Conservation (phyloP, 2,888 invertebrate species). For the Euproctis similis region DNA sequence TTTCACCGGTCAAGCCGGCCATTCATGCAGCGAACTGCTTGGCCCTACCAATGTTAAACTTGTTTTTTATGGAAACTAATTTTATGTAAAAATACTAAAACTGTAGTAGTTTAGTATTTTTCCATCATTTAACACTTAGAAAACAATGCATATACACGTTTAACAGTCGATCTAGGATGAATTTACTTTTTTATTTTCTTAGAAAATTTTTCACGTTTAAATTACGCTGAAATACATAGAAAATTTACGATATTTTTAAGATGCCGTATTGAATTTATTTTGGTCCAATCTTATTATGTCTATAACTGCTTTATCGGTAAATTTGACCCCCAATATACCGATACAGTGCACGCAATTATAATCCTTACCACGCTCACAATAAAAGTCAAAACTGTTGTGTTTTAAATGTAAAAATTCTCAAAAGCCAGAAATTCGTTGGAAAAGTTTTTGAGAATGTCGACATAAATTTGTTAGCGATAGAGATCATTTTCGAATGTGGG, state of each 20-base stretch:
- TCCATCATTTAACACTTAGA: no score
- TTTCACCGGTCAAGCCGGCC: no score
- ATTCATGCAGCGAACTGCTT: no score
- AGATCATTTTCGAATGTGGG: conserved; percentile 10
- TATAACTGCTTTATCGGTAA: conserved; percentile 13
- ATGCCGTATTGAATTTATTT: conserved; percentile 19
- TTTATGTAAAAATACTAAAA: no score
- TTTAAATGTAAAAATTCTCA: conserved; percentile 9
- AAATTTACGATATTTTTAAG: conserved; percentile 3
- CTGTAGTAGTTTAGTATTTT: no score
- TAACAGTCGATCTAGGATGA: no score
- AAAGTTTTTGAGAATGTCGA: conserved; percentile 1
- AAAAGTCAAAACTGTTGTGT: conserved; percentile 4
- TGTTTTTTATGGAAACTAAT: no score
- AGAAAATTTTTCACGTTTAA: no score
- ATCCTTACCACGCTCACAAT: accelerated
- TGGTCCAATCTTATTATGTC: conserved; percentile 12
- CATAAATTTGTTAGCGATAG: not conserved
- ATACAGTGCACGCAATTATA: not conserved
- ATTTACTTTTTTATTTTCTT: no score
- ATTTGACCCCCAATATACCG: conserved; percentile 15
- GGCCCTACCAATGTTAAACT: no score
- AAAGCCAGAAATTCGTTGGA: conserved; percentile 1
- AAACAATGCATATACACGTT: no score
- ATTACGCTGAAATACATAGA: not conserved